Evolutionary conservation across 2,797 vertebrate genomes (phyloP), one percentile per base, ranked within the genome.

Genomic region (Mastacembelus armatus): DNA sequence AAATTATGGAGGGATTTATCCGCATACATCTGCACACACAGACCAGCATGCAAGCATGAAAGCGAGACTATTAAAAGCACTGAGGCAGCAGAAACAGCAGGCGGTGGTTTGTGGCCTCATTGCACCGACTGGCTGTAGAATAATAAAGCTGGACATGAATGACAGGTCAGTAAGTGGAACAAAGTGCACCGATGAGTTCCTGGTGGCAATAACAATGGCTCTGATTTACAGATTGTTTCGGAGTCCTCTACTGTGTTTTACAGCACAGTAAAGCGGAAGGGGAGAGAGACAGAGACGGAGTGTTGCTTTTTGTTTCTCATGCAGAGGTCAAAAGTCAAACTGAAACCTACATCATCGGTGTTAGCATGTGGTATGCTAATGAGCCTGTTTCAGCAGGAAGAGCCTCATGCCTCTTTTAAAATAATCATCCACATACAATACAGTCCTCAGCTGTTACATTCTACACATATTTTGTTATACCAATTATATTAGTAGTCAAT

Each of bases 1-100:
- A 83, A 64, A 75, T 86, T 74, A 61, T 70, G 11, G 22, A 36
- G 44, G 71, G 74, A 86, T 66, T n/a, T n/a, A 81, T 82, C 77
- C 52, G 57, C 35, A 65, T 65, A 55, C 65, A 54, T 58, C 47
- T 36, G 66, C 32, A 50, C 48, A 74, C 40, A 69, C 68, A 71
- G 54, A 74, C 77, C 30, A 49, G 60, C 70, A 76, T 63, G 66
- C 58, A 42, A 35, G 64, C 80, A 75, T 63, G 69, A 81, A 78
- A 84, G 71, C 45, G 50, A 77, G 73, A 59, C 72, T 72, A 80
- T 69, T 78, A 81, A 90, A 90, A 89, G 78, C 78, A 80, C 81
- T 70, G 85, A 93, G 79, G 85, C 88, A 89, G 89, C 91, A 87
- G 76, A 91, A 89, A 83, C 71, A 61, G 79, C 82, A 74, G 87